Percentiles rank a stretch among this genome's conserved stretches.
Evolutionary conservation across 53 echinoderm and acorn worm genomes (phyloP).

Genomic region (Zoroaster sp.): DNA sequence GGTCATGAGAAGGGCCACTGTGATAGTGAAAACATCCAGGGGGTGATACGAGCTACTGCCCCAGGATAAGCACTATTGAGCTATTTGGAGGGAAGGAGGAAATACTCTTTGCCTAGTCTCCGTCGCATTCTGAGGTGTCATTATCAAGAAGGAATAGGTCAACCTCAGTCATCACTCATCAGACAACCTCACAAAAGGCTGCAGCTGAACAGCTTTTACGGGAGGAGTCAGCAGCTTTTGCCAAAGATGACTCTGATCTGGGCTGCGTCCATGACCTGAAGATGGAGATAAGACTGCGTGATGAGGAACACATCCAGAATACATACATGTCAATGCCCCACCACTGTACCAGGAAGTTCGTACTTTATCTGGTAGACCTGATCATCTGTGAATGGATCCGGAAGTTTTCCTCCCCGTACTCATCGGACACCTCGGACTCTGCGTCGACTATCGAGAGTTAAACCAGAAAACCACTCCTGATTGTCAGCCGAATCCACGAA

Average conservation of each 20-base stretch:
- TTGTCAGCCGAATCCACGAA: not conserved
- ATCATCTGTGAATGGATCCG: not conserved
- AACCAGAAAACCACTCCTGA: not conserved
- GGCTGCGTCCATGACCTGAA: not conserved
- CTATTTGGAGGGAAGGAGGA: too few species aligned
- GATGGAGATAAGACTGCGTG: not conserved
- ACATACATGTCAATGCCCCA: slow-evolving; percentile 29
- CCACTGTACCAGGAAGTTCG: slow-evolving; percentile 8
- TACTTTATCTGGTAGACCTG: not conserved
- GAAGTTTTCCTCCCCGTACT: slow-evolving; percentile 32
- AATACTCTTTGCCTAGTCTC: not conserved
- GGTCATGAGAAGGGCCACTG: not conserved
- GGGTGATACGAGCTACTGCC: not conserved
- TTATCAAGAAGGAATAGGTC: too few species aligned
- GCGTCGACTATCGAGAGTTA: slow-evolving; percentile 5
- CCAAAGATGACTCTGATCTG: slow-evolving; percentile 49
- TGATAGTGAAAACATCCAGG: not conserved
- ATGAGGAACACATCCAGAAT: slow-evolving; percentile 9
- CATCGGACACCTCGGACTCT: slow-evolving; percentile 49
- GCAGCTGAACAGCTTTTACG: slow-evolving; percentile 14
- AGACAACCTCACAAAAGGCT: not conserved
- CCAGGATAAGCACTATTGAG: not conserved
- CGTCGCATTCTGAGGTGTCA: too few species aligned
- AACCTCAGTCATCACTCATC: not conserved
- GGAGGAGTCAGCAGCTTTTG: slow-evolving; percentile 28